These are phyloP conservation scores for Diachasma alloeum DNA, from an alignment of 1,140 invertebrate genomes.

Conservation along the genomic window DNA sequence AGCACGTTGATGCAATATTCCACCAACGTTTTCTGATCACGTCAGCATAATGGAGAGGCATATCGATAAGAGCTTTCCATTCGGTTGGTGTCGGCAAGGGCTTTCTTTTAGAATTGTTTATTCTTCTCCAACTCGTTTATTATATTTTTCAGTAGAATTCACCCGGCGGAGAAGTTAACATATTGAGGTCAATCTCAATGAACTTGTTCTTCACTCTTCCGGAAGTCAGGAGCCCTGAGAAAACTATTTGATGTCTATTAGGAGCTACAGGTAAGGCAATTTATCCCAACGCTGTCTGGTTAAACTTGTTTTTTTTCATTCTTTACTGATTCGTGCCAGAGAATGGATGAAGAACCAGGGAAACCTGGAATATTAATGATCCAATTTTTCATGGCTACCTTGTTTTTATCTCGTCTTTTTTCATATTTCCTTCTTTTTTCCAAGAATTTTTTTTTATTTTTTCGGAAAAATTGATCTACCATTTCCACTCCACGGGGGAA, in stretches of 20 bases:
- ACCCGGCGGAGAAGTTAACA: not conserved
- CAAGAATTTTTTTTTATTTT: not conserved
- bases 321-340: not conserved
- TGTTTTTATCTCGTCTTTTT: not conserved
- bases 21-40: too few relatives aligned
- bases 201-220: not conserved
- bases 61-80: too few relatives aligned
- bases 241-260: slow-evolving; percentile 43
- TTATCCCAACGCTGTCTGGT: slow-evolving; percentile 23
- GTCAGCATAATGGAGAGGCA: too few relatives aligned
- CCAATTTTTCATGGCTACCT: slow-evolving; percentile 28
- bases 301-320: slow-evolving; percentile 15
- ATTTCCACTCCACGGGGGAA: not conserved
- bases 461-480: not conserved
- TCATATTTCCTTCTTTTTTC: not conserved
- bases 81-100: too few relatives aligned
- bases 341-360: slow-evolving; percentile 8
- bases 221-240: slow-evolving; percentile 13
- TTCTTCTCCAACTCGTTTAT: not conserved
- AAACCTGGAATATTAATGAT: slow-evolving; percentile 40
- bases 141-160: not conserved
- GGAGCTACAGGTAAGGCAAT: slow-evolving; percentile 36
- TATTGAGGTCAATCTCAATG: not conserved
- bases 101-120: too few relatives aligned
- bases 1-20: too few relatives aligned